phyloP scores from a whole-genome alignment of 2,888 invertebrate species.

The Shargacucullia verbasci region DNA sequence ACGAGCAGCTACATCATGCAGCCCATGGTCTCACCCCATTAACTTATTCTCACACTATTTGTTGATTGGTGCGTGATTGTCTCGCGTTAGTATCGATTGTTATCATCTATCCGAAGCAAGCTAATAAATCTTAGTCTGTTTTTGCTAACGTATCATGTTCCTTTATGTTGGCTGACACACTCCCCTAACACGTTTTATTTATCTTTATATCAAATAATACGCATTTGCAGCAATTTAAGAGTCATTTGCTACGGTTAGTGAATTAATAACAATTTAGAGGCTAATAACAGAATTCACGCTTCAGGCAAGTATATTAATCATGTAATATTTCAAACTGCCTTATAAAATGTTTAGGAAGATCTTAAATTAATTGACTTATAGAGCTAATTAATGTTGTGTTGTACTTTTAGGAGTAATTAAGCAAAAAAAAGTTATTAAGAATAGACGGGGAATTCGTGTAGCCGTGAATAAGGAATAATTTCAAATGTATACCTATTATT shows the following conservation, averaged over 20 bases:
- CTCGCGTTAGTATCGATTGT: constrained; percentile 66
- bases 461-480: too few relatives aligned
- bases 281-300: constrained; percentile 55
- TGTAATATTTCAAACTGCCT: constrained; percentile 29
- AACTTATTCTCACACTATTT: constrained; percentile 72
- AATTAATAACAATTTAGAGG: constrained; percentile 51
- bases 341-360: constrained; percentile 31
- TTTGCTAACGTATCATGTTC: constrained; percentile 42
- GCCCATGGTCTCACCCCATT: constrained; percentile 30
- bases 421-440: constrained; percentile 5
- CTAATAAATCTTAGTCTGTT: constrained; percentile 46
- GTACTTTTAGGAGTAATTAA: constrained; percentile 26
- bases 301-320: constrained; percentile 46
- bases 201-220: constrained; percentile 48
- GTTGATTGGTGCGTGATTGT: constrained; percentile 68
- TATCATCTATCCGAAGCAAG: constrained; percentile 42
- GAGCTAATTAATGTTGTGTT: constrained; percentile 28
- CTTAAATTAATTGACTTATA: constrained; percentile 25
- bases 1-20: neutral
- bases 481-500: too few relatives aligned
- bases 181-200: constrained; percentile 53
- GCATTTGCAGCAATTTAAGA: constrained; percentile 55
- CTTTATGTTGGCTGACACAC: constrained; percentile 43
- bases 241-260: constrained; percentile 53
- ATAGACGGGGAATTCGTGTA: too few relatives aligned